Conservation (phyloP, 92 coral and sea anemone species). For the Palythoa grandis region DNA sequence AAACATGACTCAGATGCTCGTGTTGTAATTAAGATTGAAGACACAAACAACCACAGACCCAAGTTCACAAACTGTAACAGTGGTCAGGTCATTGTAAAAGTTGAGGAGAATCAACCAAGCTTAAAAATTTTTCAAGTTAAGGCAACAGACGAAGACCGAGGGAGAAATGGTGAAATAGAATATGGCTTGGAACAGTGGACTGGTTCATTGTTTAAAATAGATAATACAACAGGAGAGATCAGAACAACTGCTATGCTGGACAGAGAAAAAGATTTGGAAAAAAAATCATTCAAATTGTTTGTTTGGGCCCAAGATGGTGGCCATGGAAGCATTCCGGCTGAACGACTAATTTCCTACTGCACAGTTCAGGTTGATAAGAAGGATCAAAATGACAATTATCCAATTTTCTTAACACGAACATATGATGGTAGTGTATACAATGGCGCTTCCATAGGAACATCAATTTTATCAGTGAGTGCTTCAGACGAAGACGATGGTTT, state of each 20-base stretch:
- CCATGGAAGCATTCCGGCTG: constrained; percentile 69
- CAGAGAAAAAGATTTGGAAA: constrained; percentile 61
- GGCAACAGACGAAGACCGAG: constrained; percentile 84
- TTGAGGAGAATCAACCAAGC: constrained; percentile 76
- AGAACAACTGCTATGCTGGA: constrained; percentile 74
- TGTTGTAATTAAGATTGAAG: constrained; percentile 77
- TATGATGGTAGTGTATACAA: constrained; percentile 79
- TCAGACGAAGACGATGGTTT: constrained; percentile 69
- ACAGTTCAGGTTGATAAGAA: constrained; percentile 60
- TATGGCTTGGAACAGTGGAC: constrained; percentile 66
- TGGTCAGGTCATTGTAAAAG: constrained; percentile 22
- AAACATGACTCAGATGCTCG: constrained; percentile 50
- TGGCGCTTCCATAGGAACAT: constrained; percentile 44
- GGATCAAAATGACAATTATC: constrained; percentile 89
- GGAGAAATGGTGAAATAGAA: constrained; percentile 81
- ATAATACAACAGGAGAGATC: constrained; percentile 85
- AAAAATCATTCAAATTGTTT: constrained; percentile 62
- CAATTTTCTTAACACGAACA: constrained; percentile 68
- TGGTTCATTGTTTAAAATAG: constrained; percentile 69
- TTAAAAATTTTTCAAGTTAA: constrained; percentile 55
- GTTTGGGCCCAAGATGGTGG: constrained; percentile 90
- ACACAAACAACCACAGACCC: constrained; percentile 81
- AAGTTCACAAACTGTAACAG: constrained; percentile 65
- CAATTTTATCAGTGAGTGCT: constrained; percentile 79
- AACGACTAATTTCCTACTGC: constrained; percentile 81